These are phyloP conservation scores for Campoplex nolae DNA, from an alignment of 2,888 invertebrate genomes.

Conservation along the genomic window DNA sequence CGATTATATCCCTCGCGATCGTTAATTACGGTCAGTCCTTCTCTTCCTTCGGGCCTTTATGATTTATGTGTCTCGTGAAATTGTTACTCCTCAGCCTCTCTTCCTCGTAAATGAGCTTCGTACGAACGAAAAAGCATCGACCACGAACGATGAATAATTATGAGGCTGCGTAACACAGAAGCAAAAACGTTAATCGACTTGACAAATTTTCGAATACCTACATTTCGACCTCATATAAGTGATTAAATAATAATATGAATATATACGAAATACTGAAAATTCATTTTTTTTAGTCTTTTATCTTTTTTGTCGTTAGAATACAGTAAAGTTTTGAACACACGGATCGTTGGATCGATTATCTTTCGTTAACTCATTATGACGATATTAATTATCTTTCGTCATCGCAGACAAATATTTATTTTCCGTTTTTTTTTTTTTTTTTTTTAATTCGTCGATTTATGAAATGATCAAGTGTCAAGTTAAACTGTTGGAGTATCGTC, in stretches of 20 bases:
- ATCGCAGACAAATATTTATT: not conserved
- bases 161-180: conserved; percentile 32
- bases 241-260: not conserved
- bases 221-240: not conserved
- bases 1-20: conserved; percentile 44
- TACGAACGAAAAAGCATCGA: conserved; percentile 45
- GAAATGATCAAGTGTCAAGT: not conserved
- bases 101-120: conserved; percentile 32
- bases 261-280: not conserved
- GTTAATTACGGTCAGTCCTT: conserved; percentile 62
- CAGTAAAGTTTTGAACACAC: not conserved
- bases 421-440: not conserved
- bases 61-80: conserved; percentile 64
- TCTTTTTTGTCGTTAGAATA: not conserved
- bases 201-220: not conserved
- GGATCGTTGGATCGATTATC: not conserved
- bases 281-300: not conserved
- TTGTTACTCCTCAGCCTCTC: conserved; percentile 15
- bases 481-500: not conserved
- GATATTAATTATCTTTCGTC: not conserved
- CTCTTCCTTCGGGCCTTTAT: conserved; percentile 44
- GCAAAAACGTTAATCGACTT: conserved; percentile 29
- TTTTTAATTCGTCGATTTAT: not conserved
- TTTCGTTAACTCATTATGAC: not conserved
- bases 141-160: conserved; percentile 58